These are phyloP conservation scores for Gambusia holbrooki DNA, from an alignment of 2,113 vertebrate species.

Conservation along the genomic window DNA sequence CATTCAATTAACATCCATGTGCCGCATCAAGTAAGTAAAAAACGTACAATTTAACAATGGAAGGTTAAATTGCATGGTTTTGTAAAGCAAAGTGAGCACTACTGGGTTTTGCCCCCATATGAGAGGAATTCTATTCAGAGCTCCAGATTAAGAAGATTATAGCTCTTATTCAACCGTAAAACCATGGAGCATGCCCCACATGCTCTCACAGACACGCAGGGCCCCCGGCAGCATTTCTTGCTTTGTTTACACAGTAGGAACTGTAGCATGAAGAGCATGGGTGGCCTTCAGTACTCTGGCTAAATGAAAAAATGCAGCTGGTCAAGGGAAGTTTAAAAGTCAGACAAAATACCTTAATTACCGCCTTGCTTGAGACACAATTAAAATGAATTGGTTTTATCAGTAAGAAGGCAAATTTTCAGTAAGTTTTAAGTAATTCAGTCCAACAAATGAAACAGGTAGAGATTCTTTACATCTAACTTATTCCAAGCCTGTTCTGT, in stretches of 20 bases:
- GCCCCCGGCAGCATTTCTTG: conserved; percentile 67
- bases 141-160: conserved; percentile 73
- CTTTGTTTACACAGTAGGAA: conserved; percentile 69
- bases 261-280: conserved; percentile 43
- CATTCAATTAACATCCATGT: not conserved
- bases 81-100: not conserved
- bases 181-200: conserved; percentile 62
- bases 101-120: conserved; percentile 4
- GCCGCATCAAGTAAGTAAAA: conserved; percentile 1
- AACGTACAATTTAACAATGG: not conserved
- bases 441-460: not conserved
- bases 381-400: not conserved
- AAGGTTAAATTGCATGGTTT: conserved; percentile 4
- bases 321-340: conserved; percentile 7
- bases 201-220: conserved; percentile 68
- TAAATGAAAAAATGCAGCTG: conserved; percentile 47
- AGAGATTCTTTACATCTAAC: too few species aligned
- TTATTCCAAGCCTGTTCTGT: too few species aligned
- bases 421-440: not conserved
- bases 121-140: conserved; percentile 68
- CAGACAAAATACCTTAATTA: conserved; percentile 12
- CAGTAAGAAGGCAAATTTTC: not conserved
- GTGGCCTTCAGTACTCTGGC: conserved; percentile 32
- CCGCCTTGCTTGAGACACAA: not conserved
- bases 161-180: conserved; percentile 67